These are phyloP conservation scores for Drosophila eugracilis DNA, from an alignment of 1,140 invertebrate species.

Conservation along the genomic window DNA sequence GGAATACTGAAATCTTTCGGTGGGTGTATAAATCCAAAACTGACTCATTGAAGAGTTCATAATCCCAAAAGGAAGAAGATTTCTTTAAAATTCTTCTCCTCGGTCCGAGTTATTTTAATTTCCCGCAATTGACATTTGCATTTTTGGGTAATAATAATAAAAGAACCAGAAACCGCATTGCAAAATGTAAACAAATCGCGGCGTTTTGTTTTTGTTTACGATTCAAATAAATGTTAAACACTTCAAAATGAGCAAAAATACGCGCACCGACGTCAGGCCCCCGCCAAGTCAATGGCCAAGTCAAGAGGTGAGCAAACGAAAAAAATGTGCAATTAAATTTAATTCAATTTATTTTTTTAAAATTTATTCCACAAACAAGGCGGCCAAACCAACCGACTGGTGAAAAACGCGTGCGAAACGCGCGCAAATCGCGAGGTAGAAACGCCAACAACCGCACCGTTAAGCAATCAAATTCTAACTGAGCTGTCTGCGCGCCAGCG, in stretches of 20 bases:
- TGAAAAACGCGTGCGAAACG: constrained; percentile 59
- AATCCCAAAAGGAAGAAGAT: neutral
- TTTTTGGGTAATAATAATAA: constrained; percentile 44
- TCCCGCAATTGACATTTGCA: constrained; percentile 55
- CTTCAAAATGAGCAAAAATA: constrained; percentile 55
- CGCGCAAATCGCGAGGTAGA: constrained; percentile 33
- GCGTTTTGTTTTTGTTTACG: constrained; percentile 37
- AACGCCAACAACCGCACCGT: constrained; percentile 66
- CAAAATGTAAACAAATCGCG: constrained; percentile 48
- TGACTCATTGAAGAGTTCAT: constrained; percentile 34
- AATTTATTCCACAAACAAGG: constrained; percentile 40
- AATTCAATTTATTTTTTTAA: constrained; percentile 51
- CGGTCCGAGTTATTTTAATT: neutral
- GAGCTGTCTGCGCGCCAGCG: constrained; percentile 49
- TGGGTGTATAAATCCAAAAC: neutral
- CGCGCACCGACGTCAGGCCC: constrained; percentile 39
- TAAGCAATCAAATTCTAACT: constrained; percentile 75
- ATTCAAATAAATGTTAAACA: constrained; percentile 51
- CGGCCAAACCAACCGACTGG: constrained; percentile 23
- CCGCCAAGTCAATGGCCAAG: constrained; percentile 32
- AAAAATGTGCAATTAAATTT: constrained; percentile 47
- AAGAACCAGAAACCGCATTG: constrained; percentile 13
- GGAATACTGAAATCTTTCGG: too few relatives aligned
- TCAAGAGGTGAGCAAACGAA: constrained; percentile 25
- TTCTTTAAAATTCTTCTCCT: neutral